phyloP scores from a whole-genome alignment of 2,113 vertebrate species.

The Columba livia region DNA sequence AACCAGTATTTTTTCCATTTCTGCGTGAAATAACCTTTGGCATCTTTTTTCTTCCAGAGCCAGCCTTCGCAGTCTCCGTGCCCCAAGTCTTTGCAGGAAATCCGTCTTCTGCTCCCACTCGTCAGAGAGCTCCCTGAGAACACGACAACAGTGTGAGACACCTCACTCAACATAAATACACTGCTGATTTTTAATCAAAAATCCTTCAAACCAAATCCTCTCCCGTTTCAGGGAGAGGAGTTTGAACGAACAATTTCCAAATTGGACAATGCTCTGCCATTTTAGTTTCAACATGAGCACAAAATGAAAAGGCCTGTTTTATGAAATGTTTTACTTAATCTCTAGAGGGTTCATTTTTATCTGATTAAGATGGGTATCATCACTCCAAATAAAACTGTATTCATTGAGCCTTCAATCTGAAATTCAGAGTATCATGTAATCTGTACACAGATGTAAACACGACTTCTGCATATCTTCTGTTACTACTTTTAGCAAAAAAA shows the following conservation, averaged over 20 bases:
- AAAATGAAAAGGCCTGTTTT: background rate
- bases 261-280: background rate
- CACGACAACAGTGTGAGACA: background rate
- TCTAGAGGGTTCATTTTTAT: background rate
- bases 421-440: background rate
- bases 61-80: conserved; percentile 91
- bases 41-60: conserved; percentile 92
- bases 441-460: background rate
- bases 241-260: background rate
- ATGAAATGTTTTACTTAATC: background rate
- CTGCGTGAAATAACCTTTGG: conserved; percentile 90
- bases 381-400: background rate
- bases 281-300: background rate
- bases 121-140: conserved; percentile 79
- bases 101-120: conserved; percentile 85
- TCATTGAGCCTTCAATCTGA: background rate
- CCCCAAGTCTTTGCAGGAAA: conserved; percentile 89
- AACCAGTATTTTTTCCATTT: conserved; percentile 96
- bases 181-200: background rate
- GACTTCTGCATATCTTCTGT: background rate
- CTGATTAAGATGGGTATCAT: background rate
- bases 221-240: background rate
- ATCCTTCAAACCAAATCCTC: background rate
- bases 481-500: background rate
- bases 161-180: background rate